These are phyloP conservation scores for Clarias magur DNA, from an alignment of 2,113 vertebrate genomes.

Conservation along the genomic window DNA sequence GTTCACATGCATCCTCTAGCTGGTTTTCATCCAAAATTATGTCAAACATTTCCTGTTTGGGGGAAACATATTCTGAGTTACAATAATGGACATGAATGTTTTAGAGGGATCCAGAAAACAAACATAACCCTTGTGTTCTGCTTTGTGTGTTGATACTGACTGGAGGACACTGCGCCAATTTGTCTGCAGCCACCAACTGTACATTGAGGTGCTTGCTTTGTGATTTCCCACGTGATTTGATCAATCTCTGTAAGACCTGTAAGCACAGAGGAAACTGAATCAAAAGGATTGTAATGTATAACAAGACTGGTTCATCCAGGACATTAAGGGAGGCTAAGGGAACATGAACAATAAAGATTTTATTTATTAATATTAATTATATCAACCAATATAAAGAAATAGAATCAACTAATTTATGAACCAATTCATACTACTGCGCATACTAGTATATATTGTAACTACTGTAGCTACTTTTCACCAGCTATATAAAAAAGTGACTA, in stretches of 20 bases:
- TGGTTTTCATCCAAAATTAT: constrained; percentile 98
- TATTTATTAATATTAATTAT: background rate
- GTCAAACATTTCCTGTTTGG: constrained; percentile 94
- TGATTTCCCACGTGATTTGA: constrained; percentile 97
- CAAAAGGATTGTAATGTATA: background rate
- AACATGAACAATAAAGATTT: background rate
- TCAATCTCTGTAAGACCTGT: constrained; percentile 93
- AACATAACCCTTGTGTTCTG: background rate
- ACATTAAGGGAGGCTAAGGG: background rate
- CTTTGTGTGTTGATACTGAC: constrained; percentile 73
- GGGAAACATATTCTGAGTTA: constrained; percentile 2
- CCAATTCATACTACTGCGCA: background rate
- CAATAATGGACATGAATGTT: background rate
- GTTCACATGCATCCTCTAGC: constrained; percentile 95
- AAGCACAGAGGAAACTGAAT: constrained; percentile 25
- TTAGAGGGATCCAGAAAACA: background rate
- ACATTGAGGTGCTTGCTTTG: constrained; percentile 99
- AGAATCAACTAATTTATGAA: background rate
- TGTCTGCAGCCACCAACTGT: constrained; percentile 95
- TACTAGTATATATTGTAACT: background rate
- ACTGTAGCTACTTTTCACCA: background rate
- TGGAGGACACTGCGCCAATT: constrained; percentile 93
- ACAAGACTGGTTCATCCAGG: background rate
- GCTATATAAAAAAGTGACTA: background rate
- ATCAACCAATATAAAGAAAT: background rate